A percentile compares a stretch with the other conserved stretches of the same genome.
These are phyloP conservation scores for Drosophila maculinotata DNA, from an alignment of 2,888 invertebrate species.

Conservation along the genomic window DNA sequence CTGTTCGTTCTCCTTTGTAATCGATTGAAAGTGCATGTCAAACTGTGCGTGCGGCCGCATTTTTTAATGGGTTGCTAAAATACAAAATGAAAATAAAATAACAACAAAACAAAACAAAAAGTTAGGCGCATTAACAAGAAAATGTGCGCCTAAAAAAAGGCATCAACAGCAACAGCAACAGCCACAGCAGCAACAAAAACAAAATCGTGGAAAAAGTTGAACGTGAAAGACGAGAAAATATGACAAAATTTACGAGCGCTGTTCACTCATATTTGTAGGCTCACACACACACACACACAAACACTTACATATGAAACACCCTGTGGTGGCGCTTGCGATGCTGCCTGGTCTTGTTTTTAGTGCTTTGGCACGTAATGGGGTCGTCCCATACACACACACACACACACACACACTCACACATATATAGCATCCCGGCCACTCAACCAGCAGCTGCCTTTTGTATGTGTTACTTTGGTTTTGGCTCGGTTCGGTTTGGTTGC, in stretches of 20 bases:
- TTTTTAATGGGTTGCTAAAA: constrained; percentile 79
- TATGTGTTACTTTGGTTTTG: constrained; percentile 32
- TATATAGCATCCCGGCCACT: constrained; percentile 35
- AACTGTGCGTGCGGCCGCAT: constrained; percentile 78
- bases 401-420: constrained; percentile 5
- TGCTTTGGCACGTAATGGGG: constrained; percentile 80
- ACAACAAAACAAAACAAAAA: constrained; percentile 43
- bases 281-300: constrained; percentile 29
- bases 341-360: constrained; percentile 71
- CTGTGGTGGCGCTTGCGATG: constrained; percentile 59
- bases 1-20: constrained; percentile 63
- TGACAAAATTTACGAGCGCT: constrained; percentile 77
- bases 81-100: constrained; percentile 55
- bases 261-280: constrained; percentile 63
- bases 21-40: constrained; percentile 80
- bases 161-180: constrained; percentile 29
- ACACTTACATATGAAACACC: constrained; percentile 40
- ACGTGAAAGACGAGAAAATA: constrained; percentile 70
- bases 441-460: constrained; percentile 59
- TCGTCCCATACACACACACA: constrained; percentile 52
- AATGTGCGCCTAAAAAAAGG: constrained; percentile 55
- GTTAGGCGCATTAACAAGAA: constrained; percentile 61
- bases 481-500: constrained; percentile 31
- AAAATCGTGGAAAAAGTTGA: constrained; percentile 56
- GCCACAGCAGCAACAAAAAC: constrained; percentile 25